phyloP scores from a whole-genome alignment of 2,888 invertebrate species.

The Agrenia bidenticulata region DNA sequence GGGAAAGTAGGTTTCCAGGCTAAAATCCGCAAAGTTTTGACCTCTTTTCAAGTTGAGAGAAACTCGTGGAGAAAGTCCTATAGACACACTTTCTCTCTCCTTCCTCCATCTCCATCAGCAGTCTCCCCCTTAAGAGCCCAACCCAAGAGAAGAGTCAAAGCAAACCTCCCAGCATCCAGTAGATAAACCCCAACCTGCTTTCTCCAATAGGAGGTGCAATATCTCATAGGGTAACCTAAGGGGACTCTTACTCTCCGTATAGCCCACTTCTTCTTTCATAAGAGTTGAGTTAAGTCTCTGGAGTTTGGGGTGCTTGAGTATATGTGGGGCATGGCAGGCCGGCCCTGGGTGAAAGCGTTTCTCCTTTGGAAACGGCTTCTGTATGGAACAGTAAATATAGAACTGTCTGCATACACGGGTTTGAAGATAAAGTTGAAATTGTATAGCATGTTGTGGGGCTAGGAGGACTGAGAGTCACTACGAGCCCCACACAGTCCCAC shows the following conservation, averaged over 20 bases:
- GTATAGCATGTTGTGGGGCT: too few species aligned
- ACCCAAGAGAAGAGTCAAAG: too few species aligned
- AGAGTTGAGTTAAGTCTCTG: not conserved
- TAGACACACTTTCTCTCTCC: slow-evolving; percentile 5
- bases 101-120: not conserved
- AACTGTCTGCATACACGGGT: not conserved
- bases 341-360: not conserved
- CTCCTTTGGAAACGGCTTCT: not conserved
- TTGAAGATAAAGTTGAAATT: too few species aligned
- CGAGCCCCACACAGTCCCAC: not conserved
- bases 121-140: not conserved
- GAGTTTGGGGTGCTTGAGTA: not conserved
- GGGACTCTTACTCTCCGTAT: not conserved
- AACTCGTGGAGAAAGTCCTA: slow-evolving; percentile 17
- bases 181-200: not conserved
- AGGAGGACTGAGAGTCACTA: not conserved
- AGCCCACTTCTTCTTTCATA: not conserved
- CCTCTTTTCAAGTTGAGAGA: slow-evolving; percentile 32
- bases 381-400: slow-evolving; percentile 1
- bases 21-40: slow-evolving; percentile 50
- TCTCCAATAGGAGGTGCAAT: not conserved
- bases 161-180: too few species aligned
- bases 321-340: not conserved
- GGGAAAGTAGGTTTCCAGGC: slow-evolving; percentile 20
- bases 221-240: not conserved